Evolutionary conservation across 2,888 invertebrate species (phyloP).

Genomic region (Octodonta nipae): DNA sequence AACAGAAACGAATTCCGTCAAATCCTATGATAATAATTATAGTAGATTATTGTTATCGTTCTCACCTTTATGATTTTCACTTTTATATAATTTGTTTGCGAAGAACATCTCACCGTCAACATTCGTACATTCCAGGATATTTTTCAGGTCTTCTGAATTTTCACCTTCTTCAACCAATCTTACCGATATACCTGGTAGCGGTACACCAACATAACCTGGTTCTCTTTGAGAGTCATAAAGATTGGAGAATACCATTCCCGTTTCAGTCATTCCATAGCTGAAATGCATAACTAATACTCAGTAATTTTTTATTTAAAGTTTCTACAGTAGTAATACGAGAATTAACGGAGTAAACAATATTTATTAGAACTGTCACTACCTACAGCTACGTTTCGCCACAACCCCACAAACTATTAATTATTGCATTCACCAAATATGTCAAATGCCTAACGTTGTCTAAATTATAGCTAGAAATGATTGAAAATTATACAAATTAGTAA

Average conservation of each 20-base stretch:
- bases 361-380: too few relatives aligned
- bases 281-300: background rate
- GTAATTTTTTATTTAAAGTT: background rate
- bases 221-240: conserved; percentile 46
- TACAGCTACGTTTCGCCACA: too few relatives aligned
- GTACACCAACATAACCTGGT: conserved; percentile 61
- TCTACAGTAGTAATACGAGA: background rate
- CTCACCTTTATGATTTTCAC: conserved; percentile 16
- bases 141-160: conserved; percentile 18
- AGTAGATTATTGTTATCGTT: too few relatives aligned
- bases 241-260: conserved; percentile 77
- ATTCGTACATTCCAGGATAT: conserved; percentile 29
- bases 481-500: too few relatives aligned
- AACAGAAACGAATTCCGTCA: too few relatives aligned
- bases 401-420: too few relatives aligned
- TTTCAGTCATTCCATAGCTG: conserved; percentile 78
- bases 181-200: conserved; percentile 58
- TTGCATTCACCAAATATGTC: too few relatives aligned
- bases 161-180: conserved; percentile 37
- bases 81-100: conserved; percentile 24
- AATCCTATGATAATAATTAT: too few relatives aligned
- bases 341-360: background rate
- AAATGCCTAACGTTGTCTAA: too few relatives aligned
- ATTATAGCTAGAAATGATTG: too few relatives aligned
- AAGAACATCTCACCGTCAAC: conserved; percentile 20